Base-by-base conservation (phyloP, 2,888 invertebrate genomes). In the Cephus nigrinus region DNA sequence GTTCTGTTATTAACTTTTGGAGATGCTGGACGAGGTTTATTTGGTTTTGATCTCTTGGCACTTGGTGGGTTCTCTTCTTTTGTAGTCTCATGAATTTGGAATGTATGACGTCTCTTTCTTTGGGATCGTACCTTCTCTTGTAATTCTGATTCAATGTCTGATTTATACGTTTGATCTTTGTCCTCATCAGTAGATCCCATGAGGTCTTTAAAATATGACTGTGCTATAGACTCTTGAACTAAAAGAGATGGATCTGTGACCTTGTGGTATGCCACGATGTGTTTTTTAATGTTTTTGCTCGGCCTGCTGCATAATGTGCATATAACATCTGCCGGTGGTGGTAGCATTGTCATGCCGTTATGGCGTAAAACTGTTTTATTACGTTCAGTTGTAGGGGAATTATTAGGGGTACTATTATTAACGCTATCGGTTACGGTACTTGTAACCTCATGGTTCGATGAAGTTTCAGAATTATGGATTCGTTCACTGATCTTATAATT, bases 221-320 rank as follows among this genome's bases (percentile, higher is more conserved):
- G 71, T 31, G 31, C 71, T 9, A 71, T 71, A 12, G 71, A 71
- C 31, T 32, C 32, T 71, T 33, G 71, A 12, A 71, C 31, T 32
- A 71, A 32, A 15, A 32, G 32, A 15, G 32, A 31, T 32, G 71
- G 71, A 15, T 31, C 71, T 31, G 31, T 71, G 32, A 71, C 32
- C 12, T 91, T 90, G 79, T 91, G 91, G 78, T 90, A 91, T 32
- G 85, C 85, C 23, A 81, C 82, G 68, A 90, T 84, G 77, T 91
- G 91, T 33, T 81, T 83, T 12, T 77, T 80, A 11, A 91, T 84
- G 78, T 88, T 84, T 40, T 80, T 86, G 40, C 83, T 86, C 1
- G 75, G 15, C 11, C 82, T 80, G 33, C 86, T 84, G 76, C 91
- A 91, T 9, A 91, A 82, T 30, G 85, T 40, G 79, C 91, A 91